Base-by-base conservation (phyloP, 2,113 vertebrate species). In the Atlantisia rogersi region DNA sequence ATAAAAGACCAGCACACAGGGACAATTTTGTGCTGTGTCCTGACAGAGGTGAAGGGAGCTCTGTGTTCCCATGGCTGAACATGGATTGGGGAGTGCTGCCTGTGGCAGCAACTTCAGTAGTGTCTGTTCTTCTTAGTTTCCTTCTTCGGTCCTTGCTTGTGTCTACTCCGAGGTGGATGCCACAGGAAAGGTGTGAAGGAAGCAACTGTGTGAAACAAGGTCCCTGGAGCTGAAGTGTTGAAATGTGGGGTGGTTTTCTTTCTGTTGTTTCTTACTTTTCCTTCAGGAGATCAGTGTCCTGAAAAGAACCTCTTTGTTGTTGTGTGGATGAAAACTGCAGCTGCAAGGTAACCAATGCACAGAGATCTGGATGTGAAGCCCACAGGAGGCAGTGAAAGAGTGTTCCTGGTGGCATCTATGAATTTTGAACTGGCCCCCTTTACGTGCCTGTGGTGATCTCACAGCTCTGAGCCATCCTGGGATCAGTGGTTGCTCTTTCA, bases 141-240 rank as follows among this genome's bases (percentile, higher is more conserved):
- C 26, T 85, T 50, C 52, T 96, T 95, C 95, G 95, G 35, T 94
- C 79, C 82, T 91, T 50, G 35, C 55, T 82, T 83, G 20, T 86
- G 63, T 92, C 88, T 70, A 14, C 70, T 96, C 59, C 2, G 5
- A 96, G 86, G 76, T 76, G 79, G 67, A 35, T 55, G 89, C 68
- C 76, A 81, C 85, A 93, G 67, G 90, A 86, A 71, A 39, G 4
- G 19, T 82, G 95, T 94, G 82, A 95, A 86, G 63, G 69, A 79
- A 93, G 59, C 40, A 31, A n/a, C 48, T 63, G 10, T 39, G 32
- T 12, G 50, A 28, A 73, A 24, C 44, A 58, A 80, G 60, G 55
- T 5, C 24, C 42, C 28, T 77, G 46, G 39, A 77, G 64, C 32
- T 77, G n/a, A 67, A 85, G 28, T 63, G 19, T 48, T 48, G 48